Evolutionary conservation across 2,797 vertebrate genomes (phyloP).

Genomic region (Bovichtus variegatus): DNA sequence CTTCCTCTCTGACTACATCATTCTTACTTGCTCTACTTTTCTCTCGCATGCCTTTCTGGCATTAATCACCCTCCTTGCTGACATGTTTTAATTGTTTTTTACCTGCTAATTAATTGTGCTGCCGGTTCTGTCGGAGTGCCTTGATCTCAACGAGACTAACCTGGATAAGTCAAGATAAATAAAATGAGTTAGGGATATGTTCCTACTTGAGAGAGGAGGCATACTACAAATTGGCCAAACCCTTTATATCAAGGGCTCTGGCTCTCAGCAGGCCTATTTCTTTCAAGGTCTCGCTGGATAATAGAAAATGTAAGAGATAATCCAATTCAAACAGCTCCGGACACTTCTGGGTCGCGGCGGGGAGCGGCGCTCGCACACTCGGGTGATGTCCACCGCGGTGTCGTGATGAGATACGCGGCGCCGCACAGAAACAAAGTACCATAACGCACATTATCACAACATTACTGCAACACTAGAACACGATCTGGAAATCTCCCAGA

Average conservation of each 20-base stretch:
- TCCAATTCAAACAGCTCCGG: slow-evolving; percentile 76
- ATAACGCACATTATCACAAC: slow-evolving; percentile 65
- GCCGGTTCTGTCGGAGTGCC: slow-evolving; percentile 12
- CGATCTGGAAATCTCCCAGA: slow-evolving; percentile 69
- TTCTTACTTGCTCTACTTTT: slow-evolving; percentile 45
- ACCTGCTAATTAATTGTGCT: slow-evolving; percentile 45
- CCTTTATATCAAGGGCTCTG: slow-evolving; percentile 50
- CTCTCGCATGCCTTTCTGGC: slow-evolving; percentile 1
- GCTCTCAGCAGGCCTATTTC: slow-evolving; percentile 61
- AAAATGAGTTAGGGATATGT: slow-evolving; percentile 48
- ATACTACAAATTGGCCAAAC: slow-evolving; percentile 59
- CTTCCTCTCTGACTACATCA: slow-evolving; percentile 23
- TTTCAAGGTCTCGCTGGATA: slow-evolving; percentile 75
- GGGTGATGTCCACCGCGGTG: slow-evolving; percentile 52
- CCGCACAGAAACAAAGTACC: slow-evolving; percentile 49
- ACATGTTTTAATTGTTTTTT: slow-evolving; percentile 39
- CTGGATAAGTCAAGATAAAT: slow-evolving; percentile 56
- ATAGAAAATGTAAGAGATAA: slow-evolving; percentile 80
- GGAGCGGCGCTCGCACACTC: slow-evolving; percentile 31
- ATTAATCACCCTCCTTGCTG: slow-evolving; percentile 43
- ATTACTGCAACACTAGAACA: slow-evolving; percentile 56
- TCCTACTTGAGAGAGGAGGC: slow-evolving; percentile 26
- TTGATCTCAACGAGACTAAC: slow-evolving; percentile 52
- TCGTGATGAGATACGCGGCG: slow-evolving; percentile 54
- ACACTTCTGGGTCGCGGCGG: slow-evolving; percentile 66